Base-by-base conservation (phyloP, 2,888 invertebrate species). In the Drosophila merina region DNA sequence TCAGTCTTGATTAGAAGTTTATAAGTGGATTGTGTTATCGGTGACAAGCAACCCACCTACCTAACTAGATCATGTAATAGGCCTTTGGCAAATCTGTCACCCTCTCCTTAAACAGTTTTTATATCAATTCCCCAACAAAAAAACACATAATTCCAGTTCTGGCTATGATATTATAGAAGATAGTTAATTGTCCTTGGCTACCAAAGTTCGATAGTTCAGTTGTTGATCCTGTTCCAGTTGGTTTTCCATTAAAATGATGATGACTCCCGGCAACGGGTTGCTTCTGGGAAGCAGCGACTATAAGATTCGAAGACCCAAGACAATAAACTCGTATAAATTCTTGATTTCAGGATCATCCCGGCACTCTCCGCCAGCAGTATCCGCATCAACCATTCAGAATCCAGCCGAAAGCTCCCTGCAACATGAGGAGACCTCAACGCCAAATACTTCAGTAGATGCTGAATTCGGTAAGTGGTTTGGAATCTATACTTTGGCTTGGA, bases 391-490 rank as follows among this genome's bases (percentile, higher is more conserved):
- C 75, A 31, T 81, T 52, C 55, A 82, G 8, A 47, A 7, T 14
- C 28, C 36, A 9, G 47, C 77, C 57, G 77, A 58, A 33, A 59
- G 52, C 31, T 76, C 83, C 4, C 36, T 70, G 45, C 44, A 31
- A n/a, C 71, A 75, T 55, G 72, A 75, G 36, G 88, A 90, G 49
- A 73, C 80, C 9, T 87, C 77, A 70, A 86, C 79, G 40, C 76
- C 80, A 49, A 89, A 86, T 49, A 85, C 82, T 50, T 81, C 88
- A 42, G 70, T 71, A 55, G 87, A 88, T 69, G 76, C 75, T 49
- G 91, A 90, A 62, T 86, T 91, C 75, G 91, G 91, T 91, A 73
- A 89, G 91, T 88, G 12, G 51, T 2, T 20, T 2, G 20, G 1
- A 20, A n/a, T 9, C 8, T 14, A 28, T 20, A 33, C 1, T 9